These are phyloP conservation scores for Anguilla obscura DNA, from an alignment of 2,797 vertebrate species.

Conservation along the genomic window DNA sequence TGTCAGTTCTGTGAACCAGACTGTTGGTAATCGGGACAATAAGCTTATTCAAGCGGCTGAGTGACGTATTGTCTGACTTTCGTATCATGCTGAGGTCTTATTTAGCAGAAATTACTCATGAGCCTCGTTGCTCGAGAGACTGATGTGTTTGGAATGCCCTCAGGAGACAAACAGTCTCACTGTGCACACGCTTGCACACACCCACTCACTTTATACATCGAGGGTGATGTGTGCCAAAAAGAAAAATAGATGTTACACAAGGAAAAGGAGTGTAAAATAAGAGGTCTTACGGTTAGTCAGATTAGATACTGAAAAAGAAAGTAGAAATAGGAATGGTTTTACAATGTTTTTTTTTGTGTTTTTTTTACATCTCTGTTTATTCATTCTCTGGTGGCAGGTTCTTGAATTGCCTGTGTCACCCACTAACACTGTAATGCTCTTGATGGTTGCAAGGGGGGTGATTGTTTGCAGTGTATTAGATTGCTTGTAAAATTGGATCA, in stretches of 20 bases:
- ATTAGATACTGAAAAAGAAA: not conserved
- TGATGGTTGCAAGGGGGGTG: not conserved
- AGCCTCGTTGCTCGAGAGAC: constrained; percentile 36
- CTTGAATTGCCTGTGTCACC: not conserved
- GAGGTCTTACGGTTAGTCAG: not conserved
- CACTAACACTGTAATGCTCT: not conserved
- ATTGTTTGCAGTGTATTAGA: not conserved
- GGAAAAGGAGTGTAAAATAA: not conserved
- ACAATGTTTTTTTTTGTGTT: not conserved
- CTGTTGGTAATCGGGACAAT: constrained; percentile 50
- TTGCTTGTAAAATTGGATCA: not conserved
- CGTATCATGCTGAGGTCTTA: constrained; percentile 48
- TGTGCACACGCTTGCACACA: not conserved
- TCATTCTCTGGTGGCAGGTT: not conserved
- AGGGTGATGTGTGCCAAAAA: not conserved
- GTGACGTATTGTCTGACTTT: constrained; percentile 66
- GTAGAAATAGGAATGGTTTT: not conserved
- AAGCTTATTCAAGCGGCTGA: constrained; percentile 58
- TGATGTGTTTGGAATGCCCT: constrained; percentile 38
- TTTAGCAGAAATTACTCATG: constrained; percentile 64
- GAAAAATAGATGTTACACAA: not conserved
- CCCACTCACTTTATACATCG: not conserved
- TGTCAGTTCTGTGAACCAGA: constrained; percentile 4
- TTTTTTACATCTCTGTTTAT: not conserved
- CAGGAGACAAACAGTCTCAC: not conserved